A percentile compares a stretch with the other conserved stretches of the same genome.
Conservation (phyloP, 2,113 vertebrate genomes). For the Meriones unguiculatus region DNA sequence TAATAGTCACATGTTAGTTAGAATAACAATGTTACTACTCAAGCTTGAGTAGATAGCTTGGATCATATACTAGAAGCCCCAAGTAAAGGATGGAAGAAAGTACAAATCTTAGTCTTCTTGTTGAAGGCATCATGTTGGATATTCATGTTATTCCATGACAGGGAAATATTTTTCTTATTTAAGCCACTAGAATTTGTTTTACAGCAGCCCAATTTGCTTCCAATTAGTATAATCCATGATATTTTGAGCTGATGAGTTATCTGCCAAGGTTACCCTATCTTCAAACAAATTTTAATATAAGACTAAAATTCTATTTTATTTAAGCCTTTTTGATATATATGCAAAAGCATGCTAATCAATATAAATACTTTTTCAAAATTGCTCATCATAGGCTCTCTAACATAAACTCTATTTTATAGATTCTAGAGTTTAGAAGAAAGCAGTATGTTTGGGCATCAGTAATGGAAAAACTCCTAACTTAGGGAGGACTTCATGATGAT, state of each 20-base stretch:
- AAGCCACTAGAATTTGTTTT: conserved; percentile 17
- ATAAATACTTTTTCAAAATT: not conserved
- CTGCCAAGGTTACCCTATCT: not conserved
- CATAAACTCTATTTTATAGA: not conserved
- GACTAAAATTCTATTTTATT: not conserved
- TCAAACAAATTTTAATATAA: conserved; percentile 12
- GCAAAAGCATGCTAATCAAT: conserved; percentile 5
- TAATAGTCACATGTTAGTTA: not conserved
- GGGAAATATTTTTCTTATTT: conserved; percentile 1
- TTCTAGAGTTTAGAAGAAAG: not conserved
- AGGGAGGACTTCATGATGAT: not conserved
- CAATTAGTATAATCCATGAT: not conserved
- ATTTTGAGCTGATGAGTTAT: conserved; percentile 4
- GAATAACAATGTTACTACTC: not conserved
- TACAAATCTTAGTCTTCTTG: not conserved
- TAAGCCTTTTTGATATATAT: conserved; percentile 16
- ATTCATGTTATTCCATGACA: not conserved
- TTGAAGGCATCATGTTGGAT: not conserved
- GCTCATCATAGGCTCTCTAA: not conserved
- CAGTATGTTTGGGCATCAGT: not conserved
- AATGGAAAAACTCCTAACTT: conserved; percentile 15
- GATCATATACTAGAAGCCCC: not conserved
- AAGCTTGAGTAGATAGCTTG: not conserved
- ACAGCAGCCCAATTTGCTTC: not conserved
- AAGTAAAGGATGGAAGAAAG: not conserved